A percentile compares a stretch with the other conserved stretches of the same genome.
Evolutionary conservation across 2,888 invertebrate species (phyloP).

Genomic region (Pachliopta kotzebuea): DNA sequence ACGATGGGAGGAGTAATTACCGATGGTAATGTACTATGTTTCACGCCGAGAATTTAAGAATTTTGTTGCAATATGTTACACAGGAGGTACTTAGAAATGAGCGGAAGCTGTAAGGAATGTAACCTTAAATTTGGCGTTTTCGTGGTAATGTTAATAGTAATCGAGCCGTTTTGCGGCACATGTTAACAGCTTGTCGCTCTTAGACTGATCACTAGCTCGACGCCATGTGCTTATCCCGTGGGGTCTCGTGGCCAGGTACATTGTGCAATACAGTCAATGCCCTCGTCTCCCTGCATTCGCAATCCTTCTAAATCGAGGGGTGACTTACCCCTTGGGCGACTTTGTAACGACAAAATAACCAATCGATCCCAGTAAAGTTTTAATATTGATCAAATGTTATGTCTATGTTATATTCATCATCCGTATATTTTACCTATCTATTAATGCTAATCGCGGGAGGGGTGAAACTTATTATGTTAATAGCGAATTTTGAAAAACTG

Average conservation of each 20-base stretch:
- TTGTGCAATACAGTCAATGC: constrained; percentile 51
- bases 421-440: constrained; percentile 44
- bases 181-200: constrained; percentile 56
- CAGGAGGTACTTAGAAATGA: constrained; percentile 7
- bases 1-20: constrained; percentile 26
- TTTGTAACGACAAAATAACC: constrained; percentile 14
- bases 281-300: constrained; percentile 30
- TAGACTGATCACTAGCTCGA: constrained; percentile 51
- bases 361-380: constrained; percentile 22
- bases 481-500: constrained; percentile 46
- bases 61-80: constrained; percentile 27
- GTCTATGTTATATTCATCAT: constrained; percentile 30
- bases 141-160: constrained; percentile 37
- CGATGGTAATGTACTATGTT: constrained; percentile 8
- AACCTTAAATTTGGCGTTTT: constrained; percentile 48
- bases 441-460: constrained; percentile 44
- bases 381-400: constrained; percentile 18
- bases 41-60: constrained; percentile 23
- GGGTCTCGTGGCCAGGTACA: constrained; percentile 67
- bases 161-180: constrained; percentile 42
- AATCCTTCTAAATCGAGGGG: constrained; percentile 23
- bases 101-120: constrained; percentile 44
- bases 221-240: constrained; percentile 57
- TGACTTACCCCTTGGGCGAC: constrained; percentile 28
- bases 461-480: constrained; percentile 57